These are phyloP conservation scores for Microcebus jonahi DNA, from an alignment of 2,113 vertebrate genomes.

Conservation along the genomic window DNA sequence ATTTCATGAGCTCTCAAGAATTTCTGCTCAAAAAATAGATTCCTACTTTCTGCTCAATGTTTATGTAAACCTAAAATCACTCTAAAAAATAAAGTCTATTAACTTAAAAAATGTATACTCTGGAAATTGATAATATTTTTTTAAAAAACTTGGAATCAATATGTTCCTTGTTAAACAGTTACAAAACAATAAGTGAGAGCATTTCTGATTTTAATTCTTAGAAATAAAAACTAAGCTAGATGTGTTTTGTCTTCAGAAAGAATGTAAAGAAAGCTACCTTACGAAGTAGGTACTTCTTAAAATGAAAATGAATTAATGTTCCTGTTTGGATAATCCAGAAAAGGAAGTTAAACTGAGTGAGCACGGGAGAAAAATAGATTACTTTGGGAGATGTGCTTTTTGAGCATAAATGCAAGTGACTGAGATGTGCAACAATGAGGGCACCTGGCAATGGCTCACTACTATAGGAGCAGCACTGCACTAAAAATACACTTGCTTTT, in stretches of 20 bases:
- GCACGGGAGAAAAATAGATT: background rate
- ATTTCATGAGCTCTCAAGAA: no score
- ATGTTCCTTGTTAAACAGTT: background rate
- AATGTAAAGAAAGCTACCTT: background rate
- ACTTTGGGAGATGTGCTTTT: background rate
- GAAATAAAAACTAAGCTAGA: slow-evolving; percentile 24
- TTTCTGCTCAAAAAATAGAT: no score
- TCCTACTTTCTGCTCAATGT: no score
- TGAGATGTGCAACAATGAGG: background rate
- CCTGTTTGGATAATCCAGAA: slow-evolving; percentile 58
- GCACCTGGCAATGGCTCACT: background rate
- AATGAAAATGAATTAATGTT: background rate
- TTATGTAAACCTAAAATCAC: no score
- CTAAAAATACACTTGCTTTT: background rate
- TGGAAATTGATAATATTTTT: background rate
- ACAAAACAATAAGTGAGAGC: background rate
- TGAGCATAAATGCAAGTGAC: background rate
- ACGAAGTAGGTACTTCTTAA: background rate
- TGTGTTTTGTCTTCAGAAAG: background rate
- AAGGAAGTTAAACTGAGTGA: slow-evolving; percentile 23
- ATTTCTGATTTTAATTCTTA: background rate
- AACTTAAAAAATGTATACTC: background rate
- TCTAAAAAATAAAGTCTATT: no score
- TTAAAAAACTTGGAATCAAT: background rate
- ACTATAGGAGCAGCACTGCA: background rate